A percentile compares a stretch with the other conserved stretches of the same genome.
These are phyloP conservation scores for Lysiphlebus fabarum DNA, from an alignment of 1,140 invertebrate species.

Conservation along the genomic window DNA sequence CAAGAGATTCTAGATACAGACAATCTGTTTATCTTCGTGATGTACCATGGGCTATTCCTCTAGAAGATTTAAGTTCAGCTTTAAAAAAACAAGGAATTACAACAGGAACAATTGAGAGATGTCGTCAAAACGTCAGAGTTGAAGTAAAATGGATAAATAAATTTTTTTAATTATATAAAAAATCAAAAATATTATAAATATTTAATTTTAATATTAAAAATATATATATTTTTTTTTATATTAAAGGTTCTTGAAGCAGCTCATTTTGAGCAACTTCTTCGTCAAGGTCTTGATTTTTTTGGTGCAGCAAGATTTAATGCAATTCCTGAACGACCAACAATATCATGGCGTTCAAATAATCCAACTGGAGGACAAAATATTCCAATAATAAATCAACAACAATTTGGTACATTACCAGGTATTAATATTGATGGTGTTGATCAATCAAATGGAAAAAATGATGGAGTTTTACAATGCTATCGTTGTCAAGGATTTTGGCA, in stretches of 20 bases:
- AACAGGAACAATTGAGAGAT: conserved; percentile 44
- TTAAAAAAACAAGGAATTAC: conserved; percentile 49
- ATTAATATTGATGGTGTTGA: conserved; percentile 15
- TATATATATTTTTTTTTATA: no score
- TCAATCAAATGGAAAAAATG: conserved; percentile 27
- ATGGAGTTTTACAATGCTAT: conserved; percentile 53
- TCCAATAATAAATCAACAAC: not conserved
- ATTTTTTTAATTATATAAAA: conserved; percentile 2
- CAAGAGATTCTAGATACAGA: conserved; percentile 48
- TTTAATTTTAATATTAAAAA: not conserved
- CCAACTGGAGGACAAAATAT: conserved; percentile 13
- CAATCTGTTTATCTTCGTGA: conserved; percentile 50
- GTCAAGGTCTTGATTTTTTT: conserved; percentile 54
- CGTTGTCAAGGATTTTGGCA: conserved; percentile 60
- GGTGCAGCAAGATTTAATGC: conserved; percentile 49
- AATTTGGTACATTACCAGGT: not conserved
- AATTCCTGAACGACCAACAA: conserved; percentile 40
- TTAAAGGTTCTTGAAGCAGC: conserved; percentile 49
- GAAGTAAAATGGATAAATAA: conserved; percentile 40
- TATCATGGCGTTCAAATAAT: conserved; percentile 37
- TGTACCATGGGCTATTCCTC: conserved; percentile 54
- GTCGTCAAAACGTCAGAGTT: conserved; percentile 50
- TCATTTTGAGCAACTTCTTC: conserved; percentile 50
- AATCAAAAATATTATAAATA: not conserved
- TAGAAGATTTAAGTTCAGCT: conserved; percentile 51